Percentiles rank a stretch among this genome's conserved stretches.
These are phyloP conservation scores for Diplodus sargus DNA, from an alignment of 2,797 vertebrate species.

Conservation along the genomic window DNA sequence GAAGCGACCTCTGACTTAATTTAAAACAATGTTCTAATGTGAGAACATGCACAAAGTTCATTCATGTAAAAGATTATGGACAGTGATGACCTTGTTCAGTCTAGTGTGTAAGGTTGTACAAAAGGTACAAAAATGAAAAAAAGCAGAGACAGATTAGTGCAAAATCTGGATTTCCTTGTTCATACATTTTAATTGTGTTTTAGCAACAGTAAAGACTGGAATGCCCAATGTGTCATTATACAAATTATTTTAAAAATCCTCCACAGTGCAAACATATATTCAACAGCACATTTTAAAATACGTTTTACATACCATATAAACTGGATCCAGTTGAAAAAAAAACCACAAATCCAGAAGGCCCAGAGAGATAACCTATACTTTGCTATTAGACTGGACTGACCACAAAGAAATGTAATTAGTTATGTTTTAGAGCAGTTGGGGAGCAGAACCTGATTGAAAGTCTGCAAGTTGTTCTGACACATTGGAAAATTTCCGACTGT, in stretches of 20 bases:
- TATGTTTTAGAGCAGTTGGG: not conserved
- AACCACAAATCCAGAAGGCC: constrained; percentile 41
- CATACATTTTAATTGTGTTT: constrained; percentile 40
- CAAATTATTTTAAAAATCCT: constrained; percentile 34
- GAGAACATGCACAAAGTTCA: not conserved
- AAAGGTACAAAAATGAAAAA: not conserved
- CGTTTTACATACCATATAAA: constrained; percentile 36
- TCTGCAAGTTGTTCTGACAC: not conserved
- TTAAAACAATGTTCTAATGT: not conserved
- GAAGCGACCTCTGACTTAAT: not conserved
- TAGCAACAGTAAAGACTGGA: constrained; percentile 14
- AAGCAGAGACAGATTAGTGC: not conserved
- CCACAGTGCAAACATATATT: constrained; percentile 35
- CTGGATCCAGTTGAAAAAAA: constrained; percentile 41
- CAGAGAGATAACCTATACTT: not conserved
- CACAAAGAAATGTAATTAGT: constrained; percentile 5
- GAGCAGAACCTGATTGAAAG: not conserved
- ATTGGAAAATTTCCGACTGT: not conserved
- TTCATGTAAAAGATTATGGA: not conserved
- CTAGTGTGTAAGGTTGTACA: not conserved
- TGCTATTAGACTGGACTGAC: constrained; percentile 8
- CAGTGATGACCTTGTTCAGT: not conserved
- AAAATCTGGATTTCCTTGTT: constrained; percentile 7
- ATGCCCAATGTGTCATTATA: constrained; percentile 31
- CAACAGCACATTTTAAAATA: constrained; percentile 28